Percentiles rank a stretch among this genome's conserved stretches.
Conservation (phyloP, 2,888 invertebrate species). For the Marasmarcha lunaedactyla region DNA sequence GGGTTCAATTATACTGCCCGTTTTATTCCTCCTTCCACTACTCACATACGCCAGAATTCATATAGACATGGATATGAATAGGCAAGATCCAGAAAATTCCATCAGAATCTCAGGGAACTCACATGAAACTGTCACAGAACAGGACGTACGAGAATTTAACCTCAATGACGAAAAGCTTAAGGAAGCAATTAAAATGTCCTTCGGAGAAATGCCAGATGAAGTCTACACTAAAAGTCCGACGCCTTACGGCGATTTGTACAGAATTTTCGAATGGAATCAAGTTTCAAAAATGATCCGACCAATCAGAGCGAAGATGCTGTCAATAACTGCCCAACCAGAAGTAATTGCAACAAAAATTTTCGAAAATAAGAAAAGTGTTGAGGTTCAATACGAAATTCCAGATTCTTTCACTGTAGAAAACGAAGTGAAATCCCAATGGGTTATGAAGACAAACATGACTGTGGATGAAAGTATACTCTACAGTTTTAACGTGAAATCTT, state of each 20-base stretch:
- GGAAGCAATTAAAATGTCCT: conserved; percentile 17
- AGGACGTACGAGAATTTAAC: conserved; percentile 23
- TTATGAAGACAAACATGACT: conserved; percentile 15
- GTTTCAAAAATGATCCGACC: conserved; percentile 25
- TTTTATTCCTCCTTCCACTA: too few relatives aligned
- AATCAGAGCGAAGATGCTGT: conserved; percentile 16
- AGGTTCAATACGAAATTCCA: conserved; percentile 19
- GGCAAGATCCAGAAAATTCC: too few relatives aligned
- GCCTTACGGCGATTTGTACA: conserved; percentile 32
- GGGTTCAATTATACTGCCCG: too few relatives aligned
- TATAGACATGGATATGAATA: too few relatives aligned
- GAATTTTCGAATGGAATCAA: conserved; percentile 24
- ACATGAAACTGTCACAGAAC: conserved; percentile 21
- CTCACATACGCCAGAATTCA: too few relatives aligned
- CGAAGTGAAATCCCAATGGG: conserved; percentile 22
- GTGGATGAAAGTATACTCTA: conserved; percentile 19
- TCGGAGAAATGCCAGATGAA: conserved; percentile 23
- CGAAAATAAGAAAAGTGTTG: conserved; percentile 16
- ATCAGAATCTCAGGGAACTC: conserved; percentile 3
- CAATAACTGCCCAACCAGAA: conserved; percentile 15
- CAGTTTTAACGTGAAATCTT: conserved; percentile 18
- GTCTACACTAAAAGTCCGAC: conserved; percentile 29
- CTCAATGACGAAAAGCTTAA: conserved; percentile 25
- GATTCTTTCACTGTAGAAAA: conserved; percentile 21
- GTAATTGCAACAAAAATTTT: conserved; percentile 18